A percentile compares a stretch with the other conserved stretches of the same genome.
Conservation (phyloP, 2,888 invertebrate species). For the Mycalesis mineus region DNA sequence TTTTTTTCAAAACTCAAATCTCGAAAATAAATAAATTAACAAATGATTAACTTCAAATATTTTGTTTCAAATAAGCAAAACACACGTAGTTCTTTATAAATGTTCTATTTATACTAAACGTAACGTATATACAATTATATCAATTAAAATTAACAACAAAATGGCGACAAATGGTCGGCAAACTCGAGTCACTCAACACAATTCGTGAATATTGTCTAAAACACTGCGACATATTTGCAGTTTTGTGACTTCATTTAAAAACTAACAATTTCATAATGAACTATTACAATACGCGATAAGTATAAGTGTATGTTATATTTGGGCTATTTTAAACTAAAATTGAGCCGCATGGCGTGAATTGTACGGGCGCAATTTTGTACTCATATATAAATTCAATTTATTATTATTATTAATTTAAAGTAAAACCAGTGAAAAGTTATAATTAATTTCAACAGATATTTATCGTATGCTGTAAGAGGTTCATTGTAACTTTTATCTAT, state of each 20-base stretch:
- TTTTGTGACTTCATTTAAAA: constrained; percentile 16
- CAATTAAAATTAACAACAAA: too few species aligned
- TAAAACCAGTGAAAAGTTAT: not conserved
- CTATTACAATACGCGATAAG: not conserved
- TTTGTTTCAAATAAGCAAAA: too few species aligned
- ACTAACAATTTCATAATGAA: constrained; percentile 4
- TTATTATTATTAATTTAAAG: not conserved
- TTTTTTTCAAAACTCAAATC: too few species aligned
- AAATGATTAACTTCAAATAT: too few species aligned
- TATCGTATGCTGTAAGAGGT: too few species aligned
- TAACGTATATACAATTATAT: too few species aligned
- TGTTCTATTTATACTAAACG: too few species aligned
- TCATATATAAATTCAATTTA: constrained; percentile 2
- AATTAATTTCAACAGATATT: too few species aligned
- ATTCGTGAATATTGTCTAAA: constrained; percentile 2
- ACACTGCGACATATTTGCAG: constrained; percentile 7
- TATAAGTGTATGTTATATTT: constrained; percentile 3
- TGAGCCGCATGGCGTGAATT: not conserved
- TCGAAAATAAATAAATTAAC: too few species aligned
- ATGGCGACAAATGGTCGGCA: not conserved
- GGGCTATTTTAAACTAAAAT: constrained; percentile 8
- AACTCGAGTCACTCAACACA: not conserved
- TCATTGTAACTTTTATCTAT: too few species aligned
- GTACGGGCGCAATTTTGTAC: constrained; percentile 6
- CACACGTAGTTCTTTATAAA: too few species aligned